Conservation (phyloP, 2,797 vertebrate genomes). For the Rhinatrema bivittatum region DNA sequence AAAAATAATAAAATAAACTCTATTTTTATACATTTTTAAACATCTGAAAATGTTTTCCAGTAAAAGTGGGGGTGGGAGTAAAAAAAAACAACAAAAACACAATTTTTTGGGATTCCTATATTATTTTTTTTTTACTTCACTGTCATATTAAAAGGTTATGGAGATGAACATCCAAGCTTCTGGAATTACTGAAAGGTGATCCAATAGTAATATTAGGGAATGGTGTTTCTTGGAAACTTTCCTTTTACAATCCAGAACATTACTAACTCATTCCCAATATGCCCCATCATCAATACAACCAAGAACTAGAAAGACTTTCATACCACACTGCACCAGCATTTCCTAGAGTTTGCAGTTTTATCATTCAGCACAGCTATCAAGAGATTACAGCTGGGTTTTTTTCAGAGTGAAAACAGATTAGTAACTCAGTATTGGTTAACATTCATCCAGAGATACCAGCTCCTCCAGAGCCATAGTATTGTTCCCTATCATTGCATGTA, state of each 20-base stretch:
- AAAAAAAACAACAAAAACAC: conserved; percentile 10
- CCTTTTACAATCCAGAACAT: no score
- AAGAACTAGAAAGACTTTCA: conserved; percentile 14
- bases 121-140: conserved; percentile 9
- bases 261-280: conserved; percentile 1
- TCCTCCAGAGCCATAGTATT: conserved; percentile 40
- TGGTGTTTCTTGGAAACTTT: no score
- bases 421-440: conserved; percentile 27
- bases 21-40: no score
- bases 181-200: not conserved
- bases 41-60: conserved; percentile 15
- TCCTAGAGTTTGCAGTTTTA: not conserved
- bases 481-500: conserved; percentile 6
- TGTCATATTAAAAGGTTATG: conserved; percentile 3
- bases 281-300: conserved; percentile 10
- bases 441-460: conserved; percentile 39
- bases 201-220: conserved; percentile 11
- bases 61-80: not conserved
- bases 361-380: not conserved
- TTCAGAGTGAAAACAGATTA: conserved; percentile 17
- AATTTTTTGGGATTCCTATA: not conserved
- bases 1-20: conserved; percentile 6
- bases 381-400: conserved; percentile 4
- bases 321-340: conserved; percentile 12
- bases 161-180: not conserved